Evolutionary conservation across 2,888 invertebrate genomes (phyloP), one percentile per base, ranked within the genome.

Genomic region (Xanthorhoe designata): DNA sequence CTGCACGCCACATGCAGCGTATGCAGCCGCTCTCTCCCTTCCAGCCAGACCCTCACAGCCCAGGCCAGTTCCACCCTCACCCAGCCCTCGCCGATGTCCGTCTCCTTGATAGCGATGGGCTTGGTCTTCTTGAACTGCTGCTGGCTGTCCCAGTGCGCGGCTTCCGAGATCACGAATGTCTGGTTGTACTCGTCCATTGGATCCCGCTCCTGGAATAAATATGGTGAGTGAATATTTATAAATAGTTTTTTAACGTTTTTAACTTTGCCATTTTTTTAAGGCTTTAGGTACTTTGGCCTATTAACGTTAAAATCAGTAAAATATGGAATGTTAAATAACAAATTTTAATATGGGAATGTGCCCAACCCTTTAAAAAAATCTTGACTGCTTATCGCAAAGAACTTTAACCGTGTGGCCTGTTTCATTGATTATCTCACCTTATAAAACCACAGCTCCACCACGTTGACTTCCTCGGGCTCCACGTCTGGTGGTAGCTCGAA

Each of bases 361-460:
- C n/a, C n/a, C n/a, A n/a, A n/a, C n/a, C n/a, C n/a, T n/a, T n/a
- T n/a, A n/a, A n/a, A n/a, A n/a, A n/a, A n/a, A n/a, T n/a, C n/a
- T n/a, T n/a, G n/a, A n/a, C n/a, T n/a, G n/a, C n/a, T n/a, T n/a
- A n/a, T n/a, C n/a, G n/a, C n/a, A n/a, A n/a, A n/a, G n/a, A n/a
- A 32, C 32, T 32, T 32, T 1, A 32, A 7, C n/a, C 24, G 24
- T 24, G 24, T 24, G 24, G 24, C 24, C 24, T 24, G 4, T 24
- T 24, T 1, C 4, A 24, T 24, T 19, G 24, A 7, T 38, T 9
- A 10, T 10, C 38, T 42, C 76, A 94, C 94, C 89, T 97, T 97
- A 84, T 96, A 96, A 64, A 97, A 95, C 97, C 97, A 97, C 29
- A 97, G 91, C 74, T 97, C 96, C 0, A 97, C 97, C 0, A 95